Evolutionary conservation across 2,113 vertebrate species (phyloP).

Genomic region (Alethe diademata): DNA sequence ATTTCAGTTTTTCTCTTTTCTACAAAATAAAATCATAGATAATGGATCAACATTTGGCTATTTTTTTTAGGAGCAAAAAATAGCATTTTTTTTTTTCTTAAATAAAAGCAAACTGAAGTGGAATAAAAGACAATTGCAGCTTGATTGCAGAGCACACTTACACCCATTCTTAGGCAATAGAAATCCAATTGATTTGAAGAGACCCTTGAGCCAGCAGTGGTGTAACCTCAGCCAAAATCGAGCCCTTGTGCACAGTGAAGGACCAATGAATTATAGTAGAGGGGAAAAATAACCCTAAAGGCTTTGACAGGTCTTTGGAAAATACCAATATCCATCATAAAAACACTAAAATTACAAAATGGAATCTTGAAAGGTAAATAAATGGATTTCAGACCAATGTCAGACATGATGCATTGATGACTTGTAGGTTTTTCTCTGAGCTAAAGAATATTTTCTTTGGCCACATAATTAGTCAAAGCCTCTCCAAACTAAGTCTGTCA

Average conservation of each 20-base stretch:
- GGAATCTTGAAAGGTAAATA: conserved; percentile 1
- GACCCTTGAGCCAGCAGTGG: not conserved
- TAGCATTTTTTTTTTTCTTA: not conserved
- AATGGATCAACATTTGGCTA: not conserved
- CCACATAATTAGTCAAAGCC: not conserved
- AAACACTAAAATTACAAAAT: not conserved
- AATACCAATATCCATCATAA: conserved; percentile 5
- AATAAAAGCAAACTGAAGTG: not conserved
- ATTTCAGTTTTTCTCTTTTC: not conserved
- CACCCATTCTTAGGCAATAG: not conserved
- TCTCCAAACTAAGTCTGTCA: not conserved
- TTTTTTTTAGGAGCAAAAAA: not conserved
- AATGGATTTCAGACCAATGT: not conserved
- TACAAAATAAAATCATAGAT: not conserved
- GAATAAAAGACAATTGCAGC: not conserved
- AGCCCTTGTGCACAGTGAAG: not conserved
- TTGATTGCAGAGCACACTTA: not conserved
- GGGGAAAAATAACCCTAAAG: not conserved
- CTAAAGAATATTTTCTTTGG: not conserved
- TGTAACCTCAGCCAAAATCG: not conserved
- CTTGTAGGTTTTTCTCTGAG: not conserved
- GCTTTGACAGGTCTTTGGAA: conserved; percentile 12
- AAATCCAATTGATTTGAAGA: not conserved
- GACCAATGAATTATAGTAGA: not conserved
- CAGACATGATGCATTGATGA: not conserved